Evolutionary conservation across 2,797 vertebrate genomes (phyloP), one percentile per base, ranked within the genome.

Genomic region (Basileuterus tristriatus): DNA sequence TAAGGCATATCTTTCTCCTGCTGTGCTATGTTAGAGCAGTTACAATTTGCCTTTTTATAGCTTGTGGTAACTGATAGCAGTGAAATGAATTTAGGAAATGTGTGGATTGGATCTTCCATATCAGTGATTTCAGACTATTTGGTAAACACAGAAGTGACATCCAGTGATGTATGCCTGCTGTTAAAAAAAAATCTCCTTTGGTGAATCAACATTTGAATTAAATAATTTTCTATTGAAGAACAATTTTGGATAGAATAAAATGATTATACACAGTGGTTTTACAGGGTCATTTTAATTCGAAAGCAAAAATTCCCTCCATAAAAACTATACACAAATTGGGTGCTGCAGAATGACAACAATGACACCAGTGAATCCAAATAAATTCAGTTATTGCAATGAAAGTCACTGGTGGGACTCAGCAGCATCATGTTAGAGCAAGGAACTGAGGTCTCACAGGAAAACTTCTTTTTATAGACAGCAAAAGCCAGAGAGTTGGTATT

Each of bases 11-110:
- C 83, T 89, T 88, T 67, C 83, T 84, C 83, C 90, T 88, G 77
- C 91, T 91, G 76, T 74, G 88, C 49, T 84, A 41, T 96, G 91
- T 90, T 91, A 89, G 15, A 96, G 91, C 96, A 93, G 91, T 91
- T 94, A 89, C 89, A 96, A 76, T 96, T 94, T 93, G 89, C 87
- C 74, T 94, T 97, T 96, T 96, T 90, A 91, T 94, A 81, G 92
- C 91, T 86, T 88, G 79, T 87, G 87, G 94, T 94, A 94, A 95
- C 93, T 90, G 94, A 96, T 91, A 96, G 90, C 80, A 83, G 63
- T 91, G 94, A 97, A 96, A 96, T 80, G 80, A 95, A 97, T 95
- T 96, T 94, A 94, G 85, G 92, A 94, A 93, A 49, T 74, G 68
- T 95, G 91, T 68, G 89, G 59, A 92, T 79, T 93, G 83, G 74